Evolutionary conservation across 1,140 invertebrate genomes (phyloP).

Genomic region (Ruditapes philippinarum): DNA sequence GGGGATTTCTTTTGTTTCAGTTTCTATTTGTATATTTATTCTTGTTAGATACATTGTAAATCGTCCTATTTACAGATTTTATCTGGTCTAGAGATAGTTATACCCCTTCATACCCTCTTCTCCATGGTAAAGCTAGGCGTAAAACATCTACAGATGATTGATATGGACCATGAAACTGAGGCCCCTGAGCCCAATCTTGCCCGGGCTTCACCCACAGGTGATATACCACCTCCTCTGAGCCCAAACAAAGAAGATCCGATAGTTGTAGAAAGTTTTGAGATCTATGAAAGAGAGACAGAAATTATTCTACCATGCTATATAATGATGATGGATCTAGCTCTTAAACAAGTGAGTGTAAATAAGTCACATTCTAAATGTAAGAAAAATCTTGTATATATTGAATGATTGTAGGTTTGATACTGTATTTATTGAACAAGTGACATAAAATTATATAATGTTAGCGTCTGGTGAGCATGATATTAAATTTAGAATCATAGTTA

Average conservation of each 20-base stretch:
- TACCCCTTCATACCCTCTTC: slow-evolving; percentile 84
- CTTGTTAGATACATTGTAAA: no score
- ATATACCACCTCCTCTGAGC: slow-evolving; percentile 81
- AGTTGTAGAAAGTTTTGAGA: slow-evolving; percentile 75
- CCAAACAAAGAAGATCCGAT: slow-evolving; percentile 78
- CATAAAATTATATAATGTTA: no score
- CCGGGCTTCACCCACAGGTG: slow-evolving; percentile 65
- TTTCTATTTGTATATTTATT: no score
- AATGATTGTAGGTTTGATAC: no score
- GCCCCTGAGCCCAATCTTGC: neutral
- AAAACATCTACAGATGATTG: slow-evolving; percentile 71
- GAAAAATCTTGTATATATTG: no score
- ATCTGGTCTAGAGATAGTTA: slow-evolving; percentile 84
- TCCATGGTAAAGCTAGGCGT: slow-evolving; percentile 84
- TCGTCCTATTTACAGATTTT: slow-evolving; percentile 81
- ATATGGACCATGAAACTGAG: neutral
- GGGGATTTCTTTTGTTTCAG: no score
- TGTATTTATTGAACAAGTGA: no score
- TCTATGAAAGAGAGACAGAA: slow-evolving; percentile 85
- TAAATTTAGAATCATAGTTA: no score
- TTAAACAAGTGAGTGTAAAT: slow-evolving; percentile 95
- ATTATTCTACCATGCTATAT: slow-evolving; percentile 95
- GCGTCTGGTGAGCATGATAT: no score
- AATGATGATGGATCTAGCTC: slow-evolving; percentile 97
- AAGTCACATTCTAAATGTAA: no score